phyloP scores from a whole-genome alignment of 2,113 vertebrate species.

The Odocoileus virginianus region DNA sequence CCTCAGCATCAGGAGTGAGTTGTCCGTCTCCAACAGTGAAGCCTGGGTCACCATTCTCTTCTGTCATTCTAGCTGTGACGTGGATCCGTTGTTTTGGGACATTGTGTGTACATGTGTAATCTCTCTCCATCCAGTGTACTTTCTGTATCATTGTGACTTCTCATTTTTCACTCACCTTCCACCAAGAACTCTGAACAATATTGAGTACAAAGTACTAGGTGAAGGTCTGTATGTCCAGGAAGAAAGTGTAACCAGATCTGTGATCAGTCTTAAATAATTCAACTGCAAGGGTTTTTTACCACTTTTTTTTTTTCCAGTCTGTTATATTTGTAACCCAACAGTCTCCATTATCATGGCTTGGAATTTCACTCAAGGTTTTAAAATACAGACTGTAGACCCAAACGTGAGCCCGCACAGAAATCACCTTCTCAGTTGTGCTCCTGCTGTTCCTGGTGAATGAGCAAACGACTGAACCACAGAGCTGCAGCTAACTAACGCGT shows the following conservation, averaged over 20 bases:
- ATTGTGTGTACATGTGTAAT: background rate
- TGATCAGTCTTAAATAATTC: slow-evolving; percentile 79
- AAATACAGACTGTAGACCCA: slow-evolving; percentile 56
- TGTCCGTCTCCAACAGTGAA: background rate
- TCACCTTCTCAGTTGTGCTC: background rate
- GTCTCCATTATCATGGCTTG: slow-evolving; percentile 72
- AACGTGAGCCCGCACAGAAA: background rate
- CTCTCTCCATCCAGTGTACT: background rate
- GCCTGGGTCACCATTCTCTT: background rate
- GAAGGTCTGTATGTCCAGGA: background rate
- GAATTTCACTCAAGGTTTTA: slow-evolving; percentile 80
- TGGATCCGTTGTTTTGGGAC: fast-evolving
- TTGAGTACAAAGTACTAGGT: background rate
- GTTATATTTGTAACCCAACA: slow-evolving; percentile 70
- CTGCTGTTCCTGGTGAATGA: background rate
- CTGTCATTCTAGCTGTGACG: background rate
- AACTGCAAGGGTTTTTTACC: slow-evolving; percentile 44
- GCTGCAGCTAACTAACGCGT: too few species aligned
- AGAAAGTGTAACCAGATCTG: slow-evolving; percentile 65
- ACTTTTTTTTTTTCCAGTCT: slow-evolving; percentile 70
- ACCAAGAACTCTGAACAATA: background rate
- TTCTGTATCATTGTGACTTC: background rate
- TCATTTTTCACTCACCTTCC: slow-evolving; percentile 20
- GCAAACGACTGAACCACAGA: background rate
- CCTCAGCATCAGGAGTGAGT: background rate